phyloP scores from a whole-genome alignment of 2,797 vertebrate genomes.

The Erithacus rubecula region DNA sequence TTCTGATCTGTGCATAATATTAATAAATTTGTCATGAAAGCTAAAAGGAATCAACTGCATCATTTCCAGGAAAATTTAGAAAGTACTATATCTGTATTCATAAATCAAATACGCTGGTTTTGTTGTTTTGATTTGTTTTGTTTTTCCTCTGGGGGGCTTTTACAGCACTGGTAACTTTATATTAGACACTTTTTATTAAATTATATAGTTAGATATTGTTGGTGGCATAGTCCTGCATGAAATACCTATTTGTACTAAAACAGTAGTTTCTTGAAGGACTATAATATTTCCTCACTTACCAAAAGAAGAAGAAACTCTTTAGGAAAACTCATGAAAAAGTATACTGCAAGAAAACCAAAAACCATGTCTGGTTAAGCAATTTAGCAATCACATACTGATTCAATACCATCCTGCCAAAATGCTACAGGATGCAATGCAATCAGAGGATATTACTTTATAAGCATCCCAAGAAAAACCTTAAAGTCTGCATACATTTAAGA shows the following conservation, averaged over 20 bases:
- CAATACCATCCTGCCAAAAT: not conserved
- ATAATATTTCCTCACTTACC: not conserved
- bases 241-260: not conserved
- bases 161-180: not conserved
- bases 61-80: not conserved
- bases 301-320: not conserved
- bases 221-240: not conserved
- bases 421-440: not conserved
- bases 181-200: not conserved
- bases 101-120: not conserved
- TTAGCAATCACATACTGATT: not conserved
- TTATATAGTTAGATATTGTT: not conserved
- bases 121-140: accelerated
- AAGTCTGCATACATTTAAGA: not conserved
- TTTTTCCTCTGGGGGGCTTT: not conserved
- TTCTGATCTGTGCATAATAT: not conserved
- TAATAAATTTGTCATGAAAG: not conserved
- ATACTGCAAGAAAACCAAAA: not conserved
- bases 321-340: not conserved
- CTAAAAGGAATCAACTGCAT: not conserved
- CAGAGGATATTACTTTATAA: not conserved
- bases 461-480: not conserved
- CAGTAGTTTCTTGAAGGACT: not conserved
- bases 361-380: not conserved
- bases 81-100: not conserved